These are phyloP conservation scores for Drosophila orosa DNA, from an alignment of 1,140 invertebrate genomes.

Conservation along the genomic window DNA sequence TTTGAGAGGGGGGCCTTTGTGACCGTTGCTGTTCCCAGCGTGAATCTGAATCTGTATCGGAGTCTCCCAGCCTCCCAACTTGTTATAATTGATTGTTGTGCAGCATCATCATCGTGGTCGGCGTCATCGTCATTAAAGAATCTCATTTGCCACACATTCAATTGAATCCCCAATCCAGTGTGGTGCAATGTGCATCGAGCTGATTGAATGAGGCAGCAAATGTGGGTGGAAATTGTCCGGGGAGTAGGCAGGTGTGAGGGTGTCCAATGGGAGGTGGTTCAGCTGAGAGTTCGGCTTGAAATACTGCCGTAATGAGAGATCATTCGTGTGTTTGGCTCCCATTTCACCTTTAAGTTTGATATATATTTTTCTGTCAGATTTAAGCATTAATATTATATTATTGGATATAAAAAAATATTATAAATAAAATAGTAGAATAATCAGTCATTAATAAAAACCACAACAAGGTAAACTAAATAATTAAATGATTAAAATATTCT, in stretches of 20 bases:
- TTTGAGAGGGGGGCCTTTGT: slow-evolving; percentile 59
- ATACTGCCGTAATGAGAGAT: background rate
- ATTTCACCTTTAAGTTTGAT: background rate
- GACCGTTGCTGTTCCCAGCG: slow-evolving; percentile 33
- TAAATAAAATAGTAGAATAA: background rate
- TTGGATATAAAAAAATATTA: background rate
- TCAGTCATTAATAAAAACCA: background rate
- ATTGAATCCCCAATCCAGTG: slow-evolving; percentile 38
- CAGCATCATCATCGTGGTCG: slow-evolving; percentile 61
- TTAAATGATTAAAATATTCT: too few species aligned
- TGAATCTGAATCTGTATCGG: slow-evolving; percentile 28
- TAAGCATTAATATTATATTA: background rate
- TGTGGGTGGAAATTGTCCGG: slow-evolving; percentile 13
- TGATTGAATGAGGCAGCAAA: slow-evolving; percentile 40
- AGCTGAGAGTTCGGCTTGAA: background rate
- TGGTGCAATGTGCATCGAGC: slow-evolving; percentile 34
- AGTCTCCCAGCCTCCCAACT: slow-evolving; percentile 42
- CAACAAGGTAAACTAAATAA: background rate
- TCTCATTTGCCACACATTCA: slow-evolving; percentile 39
- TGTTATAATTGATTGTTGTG: slow-evolving; percentile 80
- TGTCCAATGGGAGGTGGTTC: background rate
- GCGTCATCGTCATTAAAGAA: slow-evolving; percentile 30
- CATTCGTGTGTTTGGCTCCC: too few species aligned
- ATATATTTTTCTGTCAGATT: background rate
- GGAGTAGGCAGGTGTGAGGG: slow-evolving; percentile 29